Percentiles rank a stretch among this genome's conserved stretches.
Evolutionary conservation across 2,888 invertebrate genomes (phyloP).

Genomic region (Syritta pipiens): DNA sequence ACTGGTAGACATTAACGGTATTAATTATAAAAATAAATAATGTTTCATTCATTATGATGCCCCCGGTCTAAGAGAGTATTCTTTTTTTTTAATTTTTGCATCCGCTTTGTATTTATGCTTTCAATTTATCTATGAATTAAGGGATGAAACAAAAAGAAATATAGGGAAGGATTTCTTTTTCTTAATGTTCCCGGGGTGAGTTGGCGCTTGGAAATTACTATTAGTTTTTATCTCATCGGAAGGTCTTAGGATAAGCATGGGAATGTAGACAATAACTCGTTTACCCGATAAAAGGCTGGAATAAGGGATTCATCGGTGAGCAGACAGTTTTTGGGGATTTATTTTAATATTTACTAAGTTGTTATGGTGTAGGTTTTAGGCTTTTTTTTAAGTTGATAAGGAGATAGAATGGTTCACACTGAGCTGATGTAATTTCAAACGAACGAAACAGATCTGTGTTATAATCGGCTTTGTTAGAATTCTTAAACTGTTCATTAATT

Average conservation of each 20-base stretch:
- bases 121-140: slow-evolving; percentile 17
- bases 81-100: slow-evolving; percentile 17
- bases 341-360: not conserved
- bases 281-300: slow-evolving; percentile 33
- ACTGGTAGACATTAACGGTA: slow-evolving; percentile 42
- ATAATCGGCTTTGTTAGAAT: too few species aligned
- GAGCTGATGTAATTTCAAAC: slow-evolving; percentile 10
- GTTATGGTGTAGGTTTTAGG: not conserved
- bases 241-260: slow-evolving; percentile 16
- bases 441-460: too few species aligned
- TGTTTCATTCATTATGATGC: slow-evolving; percentile 28
- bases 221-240: slow-evolving; percentile 42
- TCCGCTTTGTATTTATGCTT: slow-evolving; percentile 16
- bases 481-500: too few species aligned
- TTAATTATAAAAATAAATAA: slow-evolving; percentile 61
- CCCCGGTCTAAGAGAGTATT: slow-evolving; percentile 2
- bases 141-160: not conserved
- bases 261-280: slow-evolving; percentile 18
- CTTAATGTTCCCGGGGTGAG: slow-evolving; percentile 21
- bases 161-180: slow-evolving; percentile 1
- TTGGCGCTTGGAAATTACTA: slow-evolving; percentile 34
- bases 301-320: slow-evolving; percentile 28
- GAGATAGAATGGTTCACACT: not conserved
- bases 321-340: slow-evolving; percentile 16
- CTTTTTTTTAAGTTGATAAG: not conserved